These are phyloP conservation scores for Tachina lurida DNA, from an alignment of 2,888 invertebrate species.

Conservation along the genomic window DNA sequence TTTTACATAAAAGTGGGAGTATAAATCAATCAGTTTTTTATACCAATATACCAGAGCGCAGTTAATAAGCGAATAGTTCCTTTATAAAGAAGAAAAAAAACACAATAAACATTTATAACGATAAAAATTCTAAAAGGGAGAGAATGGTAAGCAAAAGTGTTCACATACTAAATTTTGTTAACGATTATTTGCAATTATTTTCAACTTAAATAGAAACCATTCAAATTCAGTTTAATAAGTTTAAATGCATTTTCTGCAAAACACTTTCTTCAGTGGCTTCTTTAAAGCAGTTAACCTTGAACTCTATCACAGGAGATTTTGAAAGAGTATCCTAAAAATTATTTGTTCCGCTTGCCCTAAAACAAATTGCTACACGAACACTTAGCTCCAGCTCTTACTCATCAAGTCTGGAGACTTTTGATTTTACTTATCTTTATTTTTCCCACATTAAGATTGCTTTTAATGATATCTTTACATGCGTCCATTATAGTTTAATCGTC, in stretches of 20 bases:
- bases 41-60: slow-evolving; percentile 20
- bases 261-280: too few species aligned
- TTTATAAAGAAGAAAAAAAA: neutral
- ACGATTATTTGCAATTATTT: too few species aligned
- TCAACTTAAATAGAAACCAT: too few species aligned
- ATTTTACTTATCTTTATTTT: neutral
- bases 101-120: neutral
- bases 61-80: neutral
- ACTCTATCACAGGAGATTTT: too few species aligned
- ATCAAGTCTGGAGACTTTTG: neutral
- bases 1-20: slow-evolving; percentile 25
- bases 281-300: too few species aligned
- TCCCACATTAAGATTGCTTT: slow-evolving; percentile 26
- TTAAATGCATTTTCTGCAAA: too few species aligned
- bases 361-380: too few species aligned
- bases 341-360: too few species aligned
- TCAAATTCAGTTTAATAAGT: too few species aligned
- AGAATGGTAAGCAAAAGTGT: neutral
- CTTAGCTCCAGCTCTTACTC: neutral
- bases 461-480: slow-evolving; percentile 18
- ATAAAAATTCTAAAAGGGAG: slow-evolving; percentile 2
- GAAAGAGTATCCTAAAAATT: too few species aligned
- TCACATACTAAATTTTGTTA: neutral
- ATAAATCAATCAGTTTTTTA: slow-evolving; percentile 66
- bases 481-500: slow-evolving; percentile 17